Evolutionary conservation across 2,888 invertebrate species (phyloP), one percentile per base, ranked within the genome.

Genomic region (Lysandra coridon): DNA sequence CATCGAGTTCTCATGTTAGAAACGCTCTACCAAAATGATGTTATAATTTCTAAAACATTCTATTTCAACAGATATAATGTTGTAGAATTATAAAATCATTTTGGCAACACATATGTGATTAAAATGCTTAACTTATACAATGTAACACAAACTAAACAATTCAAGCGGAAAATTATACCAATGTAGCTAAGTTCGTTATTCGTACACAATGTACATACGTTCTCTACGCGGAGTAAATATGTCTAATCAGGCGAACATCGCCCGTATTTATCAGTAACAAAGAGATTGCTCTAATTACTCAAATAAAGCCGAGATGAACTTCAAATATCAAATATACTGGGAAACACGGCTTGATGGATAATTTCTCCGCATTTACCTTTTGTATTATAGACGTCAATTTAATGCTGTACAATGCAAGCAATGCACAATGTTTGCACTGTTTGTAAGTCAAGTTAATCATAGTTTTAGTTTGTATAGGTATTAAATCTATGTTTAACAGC

Each of bases 241-340:
- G 81, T 82, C 81, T 83, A 83, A 83, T 84, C 82, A 82, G 82
- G 81, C 82, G 80, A 79, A 80, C 81, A 81, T 57, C 78, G 78
- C 81, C 82, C 79, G 81, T 82, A 80, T 81, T 81, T 80, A 78
- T 80, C 78, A 83, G 84, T 80, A 80, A 83, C 83, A 82, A 84
- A 86, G 82, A 84, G 81, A 84, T 84, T 84, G 78, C 82, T 84
- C 81, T 85, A 85, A 88, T 87, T 86, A 86, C 10, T 78, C 33
- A 49, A 77, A 77, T 37, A 53, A 37, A 37, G 60, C 10, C 6
- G 76, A 76, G 76, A 33, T 60, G 37, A 78, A 78, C 14, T 78
- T 33, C 53, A 76, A 78, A 78, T 78, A 78, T 60, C 60, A 60
- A 40, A 78, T 53, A 53, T 53, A 69, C 69, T 14, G 33, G 33